Evolutionary conservation across 2,113 vertebrate genomes (phyloP).

Genomic region (Rhombomys opimus): DNA sequence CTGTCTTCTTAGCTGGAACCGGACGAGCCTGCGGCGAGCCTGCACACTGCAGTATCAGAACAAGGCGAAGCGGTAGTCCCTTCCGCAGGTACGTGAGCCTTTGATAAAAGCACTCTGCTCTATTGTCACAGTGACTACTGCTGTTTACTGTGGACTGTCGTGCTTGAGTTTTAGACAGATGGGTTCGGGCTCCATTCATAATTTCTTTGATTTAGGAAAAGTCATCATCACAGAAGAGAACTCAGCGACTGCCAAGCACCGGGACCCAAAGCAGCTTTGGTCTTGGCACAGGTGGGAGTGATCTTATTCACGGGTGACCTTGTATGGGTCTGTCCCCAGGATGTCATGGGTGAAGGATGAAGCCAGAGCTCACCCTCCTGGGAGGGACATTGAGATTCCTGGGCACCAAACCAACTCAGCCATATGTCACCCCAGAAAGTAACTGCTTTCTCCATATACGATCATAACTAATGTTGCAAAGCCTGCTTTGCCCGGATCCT

Average conservation of each 20-base stretch:
- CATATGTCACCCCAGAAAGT: constrained; percentile 76
- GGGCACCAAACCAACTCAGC: constrained; percentile 72
- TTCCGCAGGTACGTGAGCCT: background rate
- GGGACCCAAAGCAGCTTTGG: constrained; percentile 43
- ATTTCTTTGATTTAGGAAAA: constrained; percentile 68
- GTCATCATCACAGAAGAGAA: constrained; percentile 44
- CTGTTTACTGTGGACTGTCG: constrained; percentile 12
- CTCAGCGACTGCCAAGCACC: constrained; percentile 54
- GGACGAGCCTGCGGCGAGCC: background rate
- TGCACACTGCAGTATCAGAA: background rate
- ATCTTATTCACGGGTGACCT: constrained; percentile 7
- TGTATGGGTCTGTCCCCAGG: constrained; percentile 18
- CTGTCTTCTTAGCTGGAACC: background rate
- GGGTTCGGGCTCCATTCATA: constrained; percentile 69
- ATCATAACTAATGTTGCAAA: constrained; percentile 57
- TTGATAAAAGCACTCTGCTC: background rate
- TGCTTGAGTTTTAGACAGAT: constrained; percentile 59
- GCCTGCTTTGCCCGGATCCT: constrained; percentile 76
- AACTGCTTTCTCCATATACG: constrained; percentile 73
- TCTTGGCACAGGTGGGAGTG: constrained; percentile 27
- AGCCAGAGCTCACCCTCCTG: constrained; percentile 72
- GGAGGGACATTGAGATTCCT: constrained; percentile 71
- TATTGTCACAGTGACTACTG: background rate
- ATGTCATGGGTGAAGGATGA: constrained; percentile 38
- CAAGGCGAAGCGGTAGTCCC: background rate